A percentile compares a stretch with the other conserved stretches of the same genome.
phyloP scores from a whole-genome alignment of 2,797 vertebrate genomes.

The Potorous gilbertii region DNA sequence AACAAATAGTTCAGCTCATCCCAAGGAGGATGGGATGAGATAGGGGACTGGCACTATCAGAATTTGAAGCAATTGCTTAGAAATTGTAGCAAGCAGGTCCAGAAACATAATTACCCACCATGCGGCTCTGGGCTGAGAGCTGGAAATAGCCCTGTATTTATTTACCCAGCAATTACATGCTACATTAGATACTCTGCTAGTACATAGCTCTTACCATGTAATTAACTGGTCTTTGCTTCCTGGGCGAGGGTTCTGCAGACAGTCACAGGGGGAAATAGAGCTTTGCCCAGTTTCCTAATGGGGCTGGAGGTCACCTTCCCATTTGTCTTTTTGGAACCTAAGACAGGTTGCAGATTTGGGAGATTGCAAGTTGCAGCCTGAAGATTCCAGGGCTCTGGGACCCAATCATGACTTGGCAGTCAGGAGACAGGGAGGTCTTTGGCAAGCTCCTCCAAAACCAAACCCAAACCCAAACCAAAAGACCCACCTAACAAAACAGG shows the following conservation, averaged over 20 bases:
- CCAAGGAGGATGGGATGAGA: background rate
- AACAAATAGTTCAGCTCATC: conserved; percentile 9
- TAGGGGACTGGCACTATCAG: conserved; percentile 65
- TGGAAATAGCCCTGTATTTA: conserved; percentile 81
- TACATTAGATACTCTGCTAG: conserved; percentile 79
- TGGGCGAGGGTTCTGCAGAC: conserved; percentile 69
- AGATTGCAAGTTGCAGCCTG: background rate
- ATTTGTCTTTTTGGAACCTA: background rate
- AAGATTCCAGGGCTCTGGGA: background rate
- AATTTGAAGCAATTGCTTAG: conserved; percentile 50
- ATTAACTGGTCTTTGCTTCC: conserved; percentile 80
- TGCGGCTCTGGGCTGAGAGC: conserved; percentile 71
- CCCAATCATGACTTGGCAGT: background rate
- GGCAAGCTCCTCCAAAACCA: background rate
- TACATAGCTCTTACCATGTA: conserved; percentile 79
- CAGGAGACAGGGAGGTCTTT: background rate
- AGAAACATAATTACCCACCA: conserved; percentile 54
- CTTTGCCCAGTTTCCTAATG: conserved; percentile 70
- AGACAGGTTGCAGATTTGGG: background rate
- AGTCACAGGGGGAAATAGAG: conserved; percentile 58
- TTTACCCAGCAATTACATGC: conserved; percentile 82
- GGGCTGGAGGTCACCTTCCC: conserved; percentile 75
- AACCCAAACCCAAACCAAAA: too few relatives aligned
- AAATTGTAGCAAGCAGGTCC: conserved; percentile 61
- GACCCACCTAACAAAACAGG: background rate